Evolutionary conservation across 2,888 invertebrate species (phyloP), one percentile per base, ranked within the genome.

Genomic region (Melanotus villosus): DNA sequence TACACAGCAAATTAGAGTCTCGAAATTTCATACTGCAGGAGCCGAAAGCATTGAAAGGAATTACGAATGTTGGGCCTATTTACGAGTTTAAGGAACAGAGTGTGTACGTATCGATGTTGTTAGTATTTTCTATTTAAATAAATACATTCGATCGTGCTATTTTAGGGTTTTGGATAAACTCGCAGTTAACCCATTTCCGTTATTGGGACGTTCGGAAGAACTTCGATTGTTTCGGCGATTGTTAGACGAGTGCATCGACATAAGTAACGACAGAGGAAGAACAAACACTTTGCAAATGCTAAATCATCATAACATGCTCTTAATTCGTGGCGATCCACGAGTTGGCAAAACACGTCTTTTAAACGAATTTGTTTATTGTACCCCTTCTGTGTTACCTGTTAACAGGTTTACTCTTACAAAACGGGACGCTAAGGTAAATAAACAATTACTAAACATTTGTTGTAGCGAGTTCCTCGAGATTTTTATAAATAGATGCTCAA

Each of bases 311-410:
- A 73, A 68, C 34, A 59, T 58, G 1, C 70, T 85, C 16, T 63
- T 84, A 50, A 80, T 82, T 14, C 85, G 89, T 82, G 90, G 90
- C 0, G 88, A 87, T 34, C 84, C 86, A 0, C 83, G 88, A 47
- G 87, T 89, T 47, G 92, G 92, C 0, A 91, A 90, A 80, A 88
- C 88, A 0, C 86, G 91, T 62, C 79, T 91, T 7, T 75, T 90
- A 16, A 87, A 89, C 50, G 90, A 90, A 81, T 85, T 89, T 62
- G 79, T 88, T 5, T 83, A 83, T 70, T 76, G 84, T 2, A 86
- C 87, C 3, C 87, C 88, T 0, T 72, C 77, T 12, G 77, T 76
- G 2, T 77, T 85, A 14, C 82, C 82, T 0, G 78, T 81, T 14
- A 81, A 84, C 65, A 82, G 82, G 66, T 80, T 86, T 64, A 78